These are phyloP conservation scores for Idaea straminata DNA, from an alignment of 2,888 invertebrate genomes.

Conservation along the genomic window DNA sequence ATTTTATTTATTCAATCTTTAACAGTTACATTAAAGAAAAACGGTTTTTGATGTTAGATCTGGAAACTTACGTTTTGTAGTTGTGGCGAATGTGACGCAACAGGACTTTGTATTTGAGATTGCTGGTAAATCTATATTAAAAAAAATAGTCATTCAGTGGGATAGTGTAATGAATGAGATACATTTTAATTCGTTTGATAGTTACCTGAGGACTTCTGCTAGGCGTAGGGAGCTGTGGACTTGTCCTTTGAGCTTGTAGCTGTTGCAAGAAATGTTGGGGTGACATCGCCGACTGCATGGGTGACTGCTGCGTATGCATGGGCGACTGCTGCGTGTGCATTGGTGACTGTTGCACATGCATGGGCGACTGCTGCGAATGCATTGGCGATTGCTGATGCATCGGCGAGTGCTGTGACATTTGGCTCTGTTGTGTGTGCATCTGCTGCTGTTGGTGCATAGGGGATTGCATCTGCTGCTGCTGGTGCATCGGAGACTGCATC, in stretches of 20 bases:
- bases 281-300: conserved; percentile 58
- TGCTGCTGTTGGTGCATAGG: conserved; percentile 58
- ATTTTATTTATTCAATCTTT: conserved; percentile 2
- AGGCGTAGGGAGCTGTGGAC: conserved; percentile 71
- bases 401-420: conserved; percentile 56
- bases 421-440: conserved; percentile 53
- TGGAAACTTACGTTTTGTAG: conserved; percentile 62
- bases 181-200: neutral
- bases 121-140: conserved; percentile 68
- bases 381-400: conserved; percentile 63
- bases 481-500: conserved; percentile 38
- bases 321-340: conserved; percentile 58
- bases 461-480: conserved; percentile 46
- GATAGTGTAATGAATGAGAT: neutral
- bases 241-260: conserved; percentile 69
- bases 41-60: neutral
- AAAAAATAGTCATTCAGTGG: conserved; percentile 5
- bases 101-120: conserved; percentile 74
- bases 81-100: conserved; percentile 72
- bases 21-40: neutral
- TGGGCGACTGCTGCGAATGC: conserved; percentile 46
- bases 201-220: conserved; percentile 73
- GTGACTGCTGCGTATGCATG: conserved; percentile 60
- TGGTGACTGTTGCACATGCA: conserved; percentile 51
- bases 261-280: conserved; percentile 61